Conservation (phyloP, 2,797 vertebrate species). For the Acomys russatus region DNA sequence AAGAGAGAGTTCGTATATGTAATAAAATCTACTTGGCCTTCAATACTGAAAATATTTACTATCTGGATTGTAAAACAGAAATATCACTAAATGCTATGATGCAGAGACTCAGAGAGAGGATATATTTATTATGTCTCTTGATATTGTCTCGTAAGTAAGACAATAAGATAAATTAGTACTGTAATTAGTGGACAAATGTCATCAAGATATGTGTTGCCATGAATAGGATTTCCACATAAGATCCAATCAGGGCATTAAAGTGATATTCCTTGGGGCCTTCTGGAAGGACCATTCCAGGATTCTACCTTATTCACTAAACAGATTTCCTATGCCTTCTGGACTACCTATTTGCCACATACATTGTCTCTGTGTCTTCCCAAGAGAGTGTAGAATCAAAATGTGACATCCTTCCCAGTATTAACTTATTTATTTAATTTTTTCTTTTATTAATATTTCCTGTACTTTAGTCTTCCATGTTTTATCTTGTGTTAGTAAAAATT, state of each 20-base stretch:
- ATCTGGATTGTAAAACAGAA: background rate
- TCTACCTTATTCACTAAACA: background rate
- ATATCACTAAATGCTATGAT: background rate
- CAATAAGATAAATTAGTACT: background rate
- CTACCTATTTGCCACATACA: background rate
- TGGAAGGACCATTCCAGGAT: background rate
- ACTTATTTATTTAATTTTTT: background rate
- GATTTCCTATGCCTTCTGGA: background rate
- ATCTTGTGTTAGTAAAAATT: background rate
- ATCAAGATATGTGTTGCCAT: background rate
- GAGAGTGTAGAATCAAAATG: background rate
- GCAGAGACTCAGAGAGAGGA: background rate
- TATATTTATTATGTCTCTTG: background rate
- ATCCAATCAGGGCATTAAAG: background rate
- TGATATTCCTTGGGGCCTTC: no score
- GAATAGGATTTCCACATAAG: background rate
- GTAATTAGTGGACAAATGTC: background rate
- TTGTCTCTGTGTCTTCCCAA: background rate
- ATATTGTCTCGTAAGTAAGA: background rate
- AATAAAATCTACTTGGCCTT: background rate
- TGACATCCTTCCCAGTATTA: background rate
- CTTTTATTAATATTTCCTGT: background rate
- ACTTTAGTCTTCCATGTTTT: background rate
- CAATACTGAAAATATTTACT: background rate
- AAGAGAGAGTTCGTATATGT: background rate